phyloP scores from a whole-genome alignment of 2,113 vertebrate genomes.

The Toxostoma redivivum region DNA sequence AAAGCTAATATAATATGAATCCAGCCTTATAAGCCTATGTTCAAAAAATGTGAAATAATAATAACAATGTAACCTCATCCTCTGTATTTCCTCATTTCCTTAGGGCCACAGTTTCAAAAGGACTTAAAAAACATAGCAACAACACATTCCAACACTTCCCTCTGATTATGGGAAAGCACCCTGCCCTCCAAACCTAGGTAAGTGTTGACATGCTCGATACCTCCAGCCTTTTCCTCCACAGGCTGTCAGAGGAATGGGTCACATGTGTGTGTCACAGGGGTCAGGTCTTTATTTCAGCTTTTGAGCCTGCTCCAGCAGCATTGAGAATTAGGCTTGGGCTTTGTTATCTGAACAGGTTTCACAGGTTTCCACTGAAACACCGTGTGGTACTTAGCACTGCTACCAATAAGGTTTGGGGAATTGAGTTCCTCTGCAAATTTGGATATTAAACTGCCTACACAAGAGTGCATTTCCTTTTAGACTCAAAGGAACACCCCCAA shows the following conservation, averaged over 20 bases:
- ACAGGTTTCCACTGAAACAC: not conserved
- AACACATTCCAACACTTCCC: slow-evolving; percentile 54
- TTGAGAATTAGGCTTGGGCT: not conserved
- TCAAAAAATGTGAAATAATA: slow-evolving; percentile 49
- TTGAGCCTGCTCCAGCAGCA: not conserved
- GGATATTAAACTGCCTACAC: not conserved
- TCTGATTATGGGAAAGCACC: slow-evolving; percentile 37
- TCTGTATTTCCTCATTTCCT: slow-evolving; percentile 54
- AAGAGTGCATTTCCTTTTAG: not conserved
- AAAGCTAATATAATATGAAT: slow-evolving; percentile 34
- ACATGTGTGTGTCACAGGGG: not conserved
- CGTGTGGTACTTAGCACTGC: not conserved
- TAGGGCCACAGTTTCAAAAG: slow-evolving; percentile 50
- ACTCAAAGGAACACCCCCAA: not conserved
- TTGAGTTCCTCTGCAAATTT: not conserved
- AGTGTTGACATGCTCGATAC: not conserved
- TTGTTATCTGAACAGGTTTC: not conserved
- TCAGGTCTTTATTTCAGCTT: not conserved
- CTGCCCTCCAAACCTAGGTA: slow-evolving; percentile 15
- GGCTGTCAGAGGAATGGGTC: not conserved
- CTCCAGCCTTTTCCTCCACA: not conserved
- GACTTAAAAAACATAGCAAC: slow-evolving; percentile 48
- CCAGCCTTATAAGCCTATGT: not conserved
- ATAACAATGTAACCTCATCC: slow-evolving; percentile 45
- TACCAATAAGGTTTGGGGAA: not conserved